Conservation (phyloP, 2,113 vertebrate species). For the Leptosomus discolor region DNA sequence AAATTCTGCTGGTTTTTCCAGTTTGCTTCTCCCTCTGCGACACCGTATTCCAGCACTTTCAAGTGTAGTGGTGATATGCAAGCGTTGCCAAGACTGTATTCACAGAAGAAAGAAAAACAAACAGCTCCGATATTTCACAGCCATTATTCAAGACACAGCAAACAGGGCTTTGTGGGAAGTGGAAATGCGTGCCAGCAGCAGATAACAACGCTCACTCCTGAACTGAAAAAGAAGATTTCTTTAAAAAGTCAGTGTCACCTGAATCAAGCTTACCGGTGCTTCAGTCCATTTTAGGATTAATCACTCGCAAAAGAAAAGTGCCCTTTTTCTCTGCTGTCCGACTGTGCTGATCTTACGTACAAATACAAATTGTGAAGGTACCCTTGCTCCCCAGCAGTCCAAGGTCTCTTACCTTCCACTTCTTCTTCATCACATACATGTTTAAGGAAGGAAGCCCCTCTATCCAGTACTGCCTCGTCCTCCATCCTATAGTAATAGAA, state of each 20-base stretch:
- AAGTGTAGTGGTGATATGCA: neutral
- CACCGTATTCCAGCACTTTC: neutral
- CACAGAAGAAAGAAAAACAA: neutral
- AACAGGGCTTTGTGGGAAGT: neutral
- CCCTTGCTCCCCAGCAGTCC: neutral
- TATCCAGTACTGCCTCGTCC: slow-evolving; percentile 97
- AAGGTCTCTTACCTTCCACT: slow-evolving; percentile 87
- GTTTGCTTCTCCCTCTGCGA: neutral
- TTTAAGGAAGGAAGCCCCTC: slow-evolving; percentile 93
- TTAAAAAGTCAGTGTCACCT: neutral
- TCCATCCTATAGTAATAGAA: slow-evolving; percentile 99
- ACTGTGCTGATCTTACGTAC: too few species aligned
- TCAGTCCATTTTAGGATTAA: neutral
- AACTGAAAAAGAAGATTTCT: neutral
- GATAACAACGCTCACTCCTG: rapidly evolving
- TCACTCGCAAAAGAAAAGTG: neutral
- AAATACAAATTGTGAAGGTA: neutral
- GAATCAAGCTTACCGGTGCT: rapidly evolving
- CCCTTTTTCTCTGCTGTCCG: neutral
- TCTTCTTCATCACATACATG: slow-evolving; percentile 95
- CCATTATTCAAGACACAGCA: neutral
- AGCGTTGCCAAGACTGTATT: neutral
- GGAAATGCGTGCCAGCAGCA: rapidly evolving
- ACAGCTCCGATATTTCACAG: neutral
- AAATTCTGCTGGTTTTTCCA: neutral